Percentiles rank a stretch among this genome's conserved stretches.
Conservation (phyloP, 2,888 invertebrate species). For the Congeria kusceri region DNA sequence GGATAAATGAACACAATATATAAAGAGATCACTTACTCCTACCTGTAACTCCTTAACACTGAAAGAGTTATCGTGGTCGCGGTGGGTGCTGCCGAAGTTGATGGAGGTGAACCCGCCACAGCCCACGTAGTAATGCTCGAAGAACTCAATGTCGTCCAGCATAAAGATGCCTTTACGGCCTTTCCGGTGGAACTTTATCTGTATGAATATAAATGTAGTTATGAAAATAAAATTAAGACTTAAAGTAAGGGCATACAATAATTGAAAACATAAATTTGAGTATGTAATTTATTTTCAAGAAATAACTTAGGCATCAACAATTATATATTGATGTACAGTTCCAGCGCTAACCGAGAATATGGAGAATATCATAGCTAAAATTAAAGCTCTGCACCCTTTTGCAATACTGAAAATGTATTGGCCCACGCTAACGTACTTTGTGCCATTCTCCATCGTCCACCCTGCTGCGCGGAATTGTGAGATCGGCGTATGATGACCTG, state of each 20-base stretch:
- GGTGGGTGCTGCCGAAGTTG: conserved; percentile 64
- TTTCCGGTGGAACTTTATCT: conserved; percentile 65
- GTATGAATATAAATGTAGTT: conserved; percentile 19
- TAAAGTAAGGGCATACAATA: too few relatives aligned
- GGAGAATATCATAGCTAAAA: too few relatives aligned
- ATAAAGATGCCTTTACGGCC: conserved; percentile 57
- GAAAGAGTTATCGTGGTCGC: conserved; percentile 38
- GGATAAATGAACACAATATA: too few relatives aligned
- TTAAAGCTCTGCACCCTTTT: too few relatives aligned
- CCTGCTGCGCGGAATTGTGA: conserved; percentile 56
- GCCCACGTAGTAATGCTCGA: conserved; percentile 63
- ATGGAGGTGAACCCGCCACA: conserved; percentile 67
- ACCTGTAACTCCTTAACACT: conserved; percentile 57
- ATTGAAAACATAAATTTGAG: too few relatives aligned
- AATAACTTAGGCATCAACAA: too few relatives aligned
- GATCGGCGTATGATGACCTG: conserved; percentile 59
- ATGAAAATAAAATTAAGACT: too few relatives aligned
- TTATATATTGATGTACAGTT: too few relatives aligned
- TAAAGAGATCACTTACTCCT: background rate
- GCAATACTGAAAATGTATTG: too few relatives aligned
- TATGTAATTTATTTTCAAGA: too few relatives aligned
- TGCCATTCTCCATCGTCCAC: conserved; percentile 69
- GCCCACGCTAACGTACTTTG: conserved; percentile 43
- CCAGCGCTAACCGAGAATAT: too few relatives aligned
- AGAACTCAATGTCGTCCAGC: conserved; percentile 64